Base-by-base conservation (phyloP, 2,797 vertebrate genomes). In the Macropodus opercularis region DNA sequence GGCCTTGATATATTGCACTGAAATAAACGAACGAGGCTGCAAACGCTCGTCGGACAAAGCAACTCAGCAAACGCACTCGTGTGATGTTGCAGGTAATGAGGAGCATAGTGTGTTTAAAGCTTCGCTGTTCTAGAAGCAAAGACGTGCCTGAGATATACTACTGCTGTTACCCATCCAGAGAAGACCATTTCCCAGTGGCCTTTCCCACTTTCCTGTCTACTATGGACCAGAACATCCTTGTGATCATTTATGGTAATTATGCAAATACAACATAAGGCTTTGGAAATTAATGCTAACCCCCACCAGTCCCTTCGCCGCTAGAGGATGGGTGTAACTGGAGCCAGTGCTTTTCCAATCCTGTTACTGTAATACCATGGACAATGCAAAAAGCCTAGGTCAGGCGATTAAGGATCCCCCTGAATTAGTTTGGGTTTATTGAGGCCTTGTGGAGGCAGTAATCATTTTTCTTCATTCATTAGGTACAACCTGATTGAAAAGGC, bases 171-270 rank as follows among this genome's bases (percentile, higher is more conserved):
- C 22, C 40, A 32, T 72, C 69, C 55, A 50, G 63, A 58, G 51
- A 29, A 23, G 52, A 34, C 3, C 15, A 67, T 70, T 64, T 71
- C 52, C 66, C 70, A 58, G 38, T 34, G 60, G 65, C 26, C 54
- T 26, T 52, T 40, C 38, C 53, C 38, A 35, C 41, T 51, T n/a
- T 51, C 50, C 54, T 22, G 39, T 83, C 70, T 63, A 69, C 67
- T 29, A 50, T 58, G 43, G 62, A 80, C 54, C 65, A 78, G 74
- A 74, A 72, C 63, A 78, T 81, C 61, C 71, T 75, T 67, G 58
- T 75, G 71, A 84, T 88, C 83, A 87, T 86, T 85, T 85, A 88
- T 85, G 79, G 80, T 85, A 86, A 90, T 90, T 90, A 87, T 90
- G 87, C 72, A 83, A 90, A 88, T 86, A 63, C 50, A 66, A 72